Conservation (phyloP, 2,888 invertebrate genomes). For the Phania funesta region DNA sequence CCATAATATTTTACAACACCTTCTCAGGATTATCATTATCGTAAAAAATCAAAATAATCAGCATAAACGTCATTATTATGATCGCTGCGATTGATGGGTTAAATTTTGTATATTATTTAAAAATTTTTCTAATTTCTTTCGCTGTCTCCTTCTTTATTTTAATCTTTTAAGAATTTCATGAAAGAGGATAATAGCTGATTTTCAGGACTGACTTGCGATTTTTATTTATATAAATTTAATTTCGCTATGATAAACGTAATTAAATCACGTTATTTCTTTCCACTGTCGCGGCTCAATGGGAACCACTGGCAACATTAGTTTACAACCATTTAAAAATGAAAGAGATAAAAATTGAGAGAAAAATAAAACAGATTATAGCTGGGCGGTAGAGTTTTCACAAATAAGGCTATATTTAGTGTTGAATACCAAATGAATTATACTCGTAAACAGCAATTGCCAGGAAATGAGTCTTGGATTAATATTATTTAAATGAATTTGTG, state of each 20-base stretch:
- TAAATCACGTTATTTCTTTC: no score
- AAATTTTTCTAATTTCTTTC: slow-evolving; percentile 33
- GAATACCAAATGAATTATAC: no score
- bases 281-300: no score
- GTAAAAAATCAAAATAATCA: neutral
- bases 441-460: no score
- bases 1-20: neutral
- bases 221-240: slow-evolving; percentile 30
- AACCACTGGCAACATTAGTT: no score
- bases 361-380: no score
- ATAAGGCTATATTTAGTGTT: no score
- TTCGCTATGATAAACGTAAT: neutral
- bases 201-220: slow-evolving; percentile 25
- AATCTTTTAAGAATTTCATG: neutral
- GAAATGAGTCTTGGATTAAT: no score
- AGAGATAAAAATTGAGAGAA: no score
- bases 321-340: no score
- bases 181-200: slow-evolving; percentile 29
- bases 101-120: slow-evolving; percentile 38
- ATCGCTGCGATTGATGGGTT: slow-evolving; percentile 50
- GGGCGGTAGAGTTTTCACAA: no score
- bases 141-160: neutral
- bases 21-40: slow-evolving; percentile 29
- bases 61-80: slow-evolving; percentile 15
- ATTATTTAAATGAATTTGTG: no score